Percentiles rank a stretch among this genome's conserved stretches.
Conservation (phyloP, 2,113 vertebrate species). For the Ictalurus punctatus region DNA sequence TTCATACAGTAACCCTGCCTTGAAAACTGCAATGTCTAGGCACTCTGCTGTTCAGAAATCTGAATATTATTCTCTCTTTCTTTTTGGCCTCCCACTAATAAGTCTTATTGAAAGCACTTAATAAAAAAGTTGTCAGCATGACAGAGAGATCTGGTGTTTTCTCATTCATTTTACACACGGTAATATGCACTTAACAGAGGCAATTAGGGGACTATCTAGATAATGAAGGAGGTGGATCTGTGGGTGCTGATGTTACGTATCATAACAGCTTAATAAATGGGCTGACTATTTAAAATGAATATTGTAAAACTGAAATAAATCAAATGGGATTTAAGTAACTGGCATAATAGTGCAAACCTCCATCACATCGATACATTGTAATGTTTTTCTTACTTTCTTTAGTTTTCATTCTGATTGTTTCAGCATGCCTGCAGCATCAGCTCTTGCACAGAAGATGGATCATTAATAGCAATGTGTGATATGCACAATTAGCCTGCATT, state of each 20-base stretch:
- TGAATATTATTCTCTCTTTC: not conserved
- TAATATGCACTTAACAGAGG: not conserved
- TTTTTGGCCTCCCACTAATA: not conserved
- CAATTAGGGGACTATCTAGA: not conserved
- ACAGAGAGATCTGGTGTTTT: not conserved
- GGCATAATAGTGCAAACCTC: slow-evolving; percentile 72
- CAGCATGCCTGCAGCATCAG: not conserved
- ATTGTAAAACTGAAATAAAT: not conserved
- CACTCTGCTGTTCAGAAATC: not conserved
- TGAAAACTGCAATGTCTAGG: not conserved
- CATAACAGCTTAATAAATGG: slow-evolving; percentile 5
- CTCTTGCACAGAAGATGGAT: slow-evolving; percentile 17
- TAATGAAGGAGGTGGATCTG: not conserved
- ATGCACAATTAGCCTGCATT: slow-evolving; percentile 22
- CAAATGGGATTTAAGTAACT: slow-evolving; percentile 56
- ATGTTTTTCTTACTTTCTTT: slow-evolving; percentile 39
- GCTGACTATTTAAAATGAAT: not conserved
- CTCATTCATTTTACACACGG: not conserved
- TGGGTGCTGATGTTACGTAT: not conserved
- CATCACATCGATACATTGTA: not conserved
- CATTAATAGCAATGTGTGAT: slow-evolving; percentile 33
- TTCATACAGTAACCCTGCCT: not conserved
- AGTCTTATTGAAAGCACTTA: slow-evolving; percentile 2
- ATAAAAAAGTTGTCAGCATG: not conserved
- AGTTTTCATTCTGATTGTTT: slow-evolving; percentile 8